Base-by-base conservation (phyloP, 1,140 invertebrate species). In the Drusus annulatus region DNA sequence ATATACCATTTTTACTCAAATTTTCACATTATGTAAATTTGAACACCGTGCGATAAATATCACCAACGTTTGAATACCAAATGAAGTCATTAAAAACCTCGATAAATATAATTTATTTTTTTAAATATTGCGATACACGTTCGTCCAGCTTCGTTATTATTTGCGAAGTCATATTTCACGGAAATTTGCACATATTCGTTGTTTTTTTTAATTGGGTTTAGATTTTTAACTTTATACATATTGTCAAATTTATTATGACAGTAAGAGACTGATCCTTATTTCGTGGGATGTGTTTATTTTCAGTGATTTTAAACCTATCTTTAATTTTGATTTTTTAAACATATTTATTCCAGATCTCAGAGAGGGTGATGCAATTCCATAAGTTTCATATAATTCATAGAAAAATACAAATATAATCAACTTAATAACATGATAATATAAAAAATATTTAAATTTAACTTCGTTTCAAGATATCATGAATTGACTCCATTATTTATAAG, bases 41-140 rank as follows among this genome's bases (percentile, higher is more conserved):
- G 17, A 58, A 19, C 21, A 17, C 54, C 52, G 54, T 60, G 28
- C 71, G 52, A 75, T 58, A 75, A 75, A 75, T 58, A 75, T 58
- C 71, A 60, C 28, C 71, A 60, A 28, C 52, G 52, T 31, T 36
- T 28, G 71, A 56, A 75, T 75, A 75, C 54, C n/a, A 75, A 75
- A 58, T 28, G 51, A 31, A 58, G n/a, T 56, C 71, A 28, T 71
- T 56, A 28, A 75, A 52, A 75, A 56, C 36, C 25, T 58, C 71
- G 25, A 58, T 56, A 75, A 56, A 75, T 65, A 65, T n/a, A 71
- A 71, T 65, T 65, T 31, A 71, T 45, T 25, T 52, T n/a, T 16
- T 25, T 54, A 71, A 71, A 21, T 52, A 71, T 71, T 13, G 15
- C 17, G 8, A 71, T 16, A 25, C 68, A 25, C 36, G 36, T 21